These are phyloP conservation scores for Stigmatopora argus DNA, from an alignment of 2,113 vertebrate genomes.

Conservation along the genomic window DNA sequence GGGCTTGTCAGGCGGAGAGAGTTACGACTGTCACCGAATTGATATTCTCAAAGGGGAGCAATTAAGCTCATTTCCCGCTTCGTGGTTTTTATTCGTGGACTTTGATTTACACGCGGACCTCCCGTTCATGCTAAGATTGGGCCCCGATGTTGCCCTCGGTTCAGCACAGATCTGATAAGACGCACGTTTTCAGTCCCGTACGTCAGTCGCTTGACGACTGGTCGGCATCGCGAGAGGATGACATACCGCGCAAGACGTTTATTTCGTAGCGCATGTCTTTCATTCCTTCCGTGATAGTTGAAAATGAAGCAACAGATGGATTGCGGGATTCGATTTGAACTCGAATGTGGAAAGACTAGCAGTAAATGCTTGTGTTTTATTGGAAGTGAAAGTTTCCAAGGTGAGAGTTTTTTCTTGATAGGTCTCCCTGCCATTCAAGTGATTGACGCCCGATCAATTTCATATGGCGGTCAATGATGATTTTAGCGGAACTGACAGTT, in stretches of 20 bases:
- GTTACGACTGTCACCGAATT: constrained; percentile 3
- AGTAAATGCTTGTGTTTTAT: no score
- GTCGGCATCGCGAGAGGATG: neutral
- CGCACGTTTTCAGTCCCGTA: neutral
- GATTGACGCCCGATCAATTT: no score
- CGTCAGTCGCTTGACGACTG: neutral
- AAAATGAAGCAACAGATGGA: neutral
- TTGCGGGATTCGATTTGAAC: no score
- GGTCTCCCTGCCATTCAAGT: no score
- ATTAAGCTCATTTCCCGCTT: constrained; percentile 2
- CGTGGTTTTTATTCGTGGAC: neutral
- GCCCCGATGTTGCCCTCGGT: neutral
- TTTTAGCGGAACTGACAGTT: no score
- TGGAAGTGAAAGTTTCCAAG: no score
- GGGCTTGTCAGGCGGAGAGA: constrained; percentile 4
- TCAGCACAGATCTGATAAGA: neutral
- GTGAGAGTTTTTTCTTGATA: no score
- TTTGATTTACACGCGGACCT: neutral
- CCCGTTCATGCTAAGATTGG: neutral
- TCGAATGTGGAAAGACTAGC: no score
- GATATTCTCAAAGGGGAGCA: constrained; percentile 4
- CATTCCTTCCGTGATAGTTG: neutral
- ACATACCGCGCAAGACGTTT: neutral
- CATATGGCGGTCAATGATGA: no score
- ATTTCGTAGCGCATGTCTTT: neutral